phyloP scores from a whole-genome alignment of 1,140 invertebrate genomes.

The Homalodisca vitripennis region DNA sequence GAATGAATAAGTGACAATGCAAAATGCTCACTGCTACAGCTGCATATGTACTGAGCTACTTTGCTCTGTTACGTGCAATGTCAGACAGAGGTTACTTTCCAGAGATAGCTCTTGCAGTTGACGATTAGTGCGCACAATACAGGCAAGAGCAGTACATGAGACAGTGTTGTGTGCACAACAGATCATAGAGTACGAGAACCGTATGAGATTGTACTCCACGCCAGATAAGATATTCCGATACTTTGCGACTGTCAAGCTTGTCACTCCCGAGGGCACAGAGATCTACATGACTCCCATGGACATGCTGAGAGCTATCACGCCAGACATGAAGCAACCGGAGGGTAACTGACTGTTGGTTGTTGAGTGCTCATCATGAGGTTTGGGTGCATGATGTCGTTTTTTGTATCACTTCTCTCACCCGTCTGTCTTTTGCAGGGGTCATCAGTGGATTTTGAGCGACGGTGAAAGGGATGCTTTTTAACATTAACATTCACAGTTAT shows the following conservation, averaged over 20 bases:
- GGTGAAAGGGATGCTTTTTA: conserved; percentile 5
- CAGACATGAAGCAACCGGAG: conserved; percentile 95
- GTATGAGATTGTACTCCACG: conserved; percentile 92
- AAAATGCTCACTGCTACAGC: no score
- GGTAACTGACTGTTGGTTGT: conserved; percentile 58
- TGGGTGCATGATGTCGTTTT: conserved; percentile 8
- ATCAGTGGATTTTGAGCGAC: no score
- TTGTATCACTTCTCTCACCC: not conserved
- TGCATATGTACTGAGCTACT: no score
- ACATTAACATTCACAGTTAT: not conserved
- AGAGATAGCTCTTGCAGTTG: no score
- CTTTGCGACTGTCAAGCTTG: conserved; percentile 95
- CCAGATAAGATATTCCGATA: conserved; percentile 99
- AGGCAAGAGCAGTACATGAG: no score
- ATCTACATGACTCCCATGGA: conserved; percentile 98
- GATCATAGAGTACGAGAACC: conserved; percentile 99
- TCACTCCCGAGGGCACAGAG: conserved; percentile 69
- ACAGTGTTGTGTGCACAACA: conserved; percentile 53
- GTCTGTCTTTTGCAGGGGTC: not conserved
- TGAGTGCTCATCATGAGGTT: not conserved
- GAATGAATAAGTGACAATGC: no score
- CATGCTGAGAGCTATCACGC: conserved; percentile 94
- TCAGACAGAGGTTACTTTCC: no score
- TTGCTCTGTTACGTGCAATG: no score
- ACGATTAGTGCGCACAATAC: no score